These are phyloP conservation scores for Penelope pileata DNA, from an alignment of 2,113 vertebrate species.

Conservation along the genomic window DNA sequence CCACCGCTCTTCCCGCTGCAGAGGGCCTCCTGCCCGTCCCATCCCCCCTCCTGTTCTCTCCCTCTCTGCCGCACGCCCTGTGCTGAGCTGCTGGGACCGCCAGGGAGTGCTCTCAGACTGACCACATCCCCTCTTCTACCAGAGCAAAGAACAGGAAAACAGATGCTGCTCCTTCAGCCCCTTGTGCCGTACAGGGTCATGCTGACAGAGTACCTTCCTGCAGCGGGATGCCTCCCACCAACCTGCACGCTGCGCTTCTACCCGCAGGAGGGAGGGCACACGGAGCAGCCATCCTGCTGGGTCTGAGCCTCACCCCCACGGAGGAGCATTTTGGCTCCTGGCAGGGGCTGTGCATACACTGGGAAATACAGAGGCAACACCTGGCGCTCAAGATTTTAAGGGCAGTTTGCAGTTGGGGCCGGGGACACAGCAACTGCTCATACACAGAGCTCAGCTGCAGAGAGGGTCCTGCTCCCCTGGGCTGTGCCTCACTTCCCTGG, in stretches of 20 bases:
- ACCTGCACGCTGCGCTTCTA: neutral
- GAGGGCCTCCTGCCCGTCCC: neutral
- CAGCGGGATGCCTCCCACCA: neutral
- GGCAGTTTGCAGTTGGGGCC: neutral
- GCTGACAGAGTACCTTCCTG: neutral
- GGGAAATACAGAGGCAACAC: neutral
- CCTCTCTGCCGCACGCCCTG: neutral
- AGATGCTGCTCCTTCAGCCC: rapidly evolving
- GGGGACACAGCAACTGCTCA: neutral
- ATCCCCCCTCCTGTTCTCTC: neutral
- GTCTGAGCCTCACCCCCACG: neutral
- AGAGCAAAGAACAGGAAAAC: neutral
- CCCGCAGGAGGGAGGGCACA: neutral
- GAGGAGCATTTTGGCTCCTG: neutral
- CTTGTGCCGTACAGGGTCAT: neutral
- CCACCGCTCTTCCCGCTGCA: neutral
- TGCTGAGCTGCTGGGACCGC: neutral
- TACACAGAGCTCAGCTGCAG: neutral
- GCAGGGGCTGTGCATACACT: too few relatives aligned
- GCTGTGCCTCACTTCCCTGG: neutral
- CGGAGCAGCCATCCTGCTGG: neutral
- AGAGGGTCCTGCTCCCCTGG: neutral
- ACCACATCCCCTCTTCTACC: neutral
- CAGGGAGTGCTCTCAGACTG: neutral
- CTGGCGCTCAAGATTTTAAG: neutral